Evolutionary conservation across 2,113 vertebrate genomes (phyloP).

Genomic region (Gallinago undulata): DNA sequence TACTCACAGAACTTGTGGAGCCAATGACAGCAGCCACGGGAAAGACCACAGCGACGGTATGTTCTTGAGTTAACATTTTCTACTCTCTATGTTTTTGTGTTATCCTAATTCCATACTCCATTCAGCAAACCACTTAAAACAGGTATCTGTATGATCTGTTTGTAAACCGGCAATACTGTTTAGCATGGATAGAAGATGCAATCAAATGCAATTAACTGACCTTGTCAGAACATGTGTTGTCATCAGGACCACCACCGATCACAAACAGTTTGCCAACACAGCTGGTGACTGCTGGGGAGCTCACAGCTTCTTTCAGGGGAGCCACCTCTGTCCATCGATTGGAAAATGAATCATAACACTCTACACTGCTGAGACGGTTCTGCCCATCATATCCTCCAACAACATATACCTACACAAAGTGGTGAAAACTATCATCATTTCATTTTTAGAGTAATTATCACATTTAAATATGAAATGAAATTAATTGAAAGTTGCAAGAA

Average conservation of each 20-base stretch:
- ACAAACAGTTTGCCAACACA: slow-evolving; percentile 93
- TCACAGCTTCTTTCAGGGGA: slow-evolving; percentile 94
- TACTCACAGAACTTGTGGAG: background rate
- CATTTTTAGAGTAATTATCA: fast-evolving
- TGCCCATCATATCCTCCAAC: slow-evolving; percentile 97
- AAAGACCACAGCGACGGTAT: background rate
- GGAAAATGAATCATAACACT: slow-evolving; percentile 96
- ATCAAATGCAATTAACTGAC: slow-evolving; percentile 60
- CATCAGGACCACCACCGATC: slow-evolving; percentile 94
- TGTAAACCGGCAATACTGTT: background rate
- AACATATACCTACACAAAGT: slow-evolving; percentile 85
- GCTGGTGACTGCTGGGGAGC: slow-evolving; percentile 93
- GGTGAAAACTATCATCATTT: background rate
- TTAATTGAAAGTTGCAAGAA: background rate
- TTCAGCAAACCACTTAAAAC: background rate
- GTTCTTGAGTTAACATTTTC: background rate
- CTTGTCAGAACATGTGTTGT: slow-evolving; percentile 98
- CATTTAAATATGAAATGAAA: background rate
- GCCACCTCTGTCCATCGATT: slow-evolving; percentile 98
- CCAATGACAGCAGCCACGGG: background rate
- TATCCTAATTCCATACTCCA: background rate
- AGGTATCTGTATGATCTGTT: background rate
- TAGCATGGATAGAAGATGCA: background rate
- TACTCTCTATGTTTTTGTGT: background rate
- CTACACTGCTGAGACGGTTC: slow-evolving; percentile 92